These are phyloP conservation scores for Perognathus longimembris DNA, from an alignment of 2,113 vertebrate species.

Conservation along the genomic window DNA sequence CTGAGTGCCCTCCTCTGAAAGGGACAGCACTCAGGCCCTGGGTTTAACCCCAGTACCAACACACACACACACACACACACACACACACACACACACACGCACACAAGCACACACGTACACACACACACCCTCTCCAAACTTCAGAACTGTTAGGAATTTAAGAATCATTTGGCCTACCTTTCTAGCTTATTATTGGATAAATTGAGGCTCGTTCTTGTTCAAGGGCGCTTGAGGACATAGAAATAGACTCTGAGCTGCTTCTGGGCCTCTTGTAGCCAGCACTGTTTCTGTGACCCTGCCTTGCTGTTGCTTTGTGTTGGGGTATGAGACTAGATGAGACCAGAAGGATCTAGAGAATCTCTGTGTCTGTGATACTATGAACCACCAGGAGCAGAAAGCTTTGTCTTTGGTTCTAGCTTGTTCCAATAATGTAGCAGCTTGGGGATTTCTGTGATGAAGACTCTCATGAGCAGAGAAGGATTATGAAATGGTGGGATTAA, in stretches of 20 bases:
- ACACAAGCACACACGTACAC: too few species aligned
- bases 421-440: neutral
- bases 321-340: neutral
- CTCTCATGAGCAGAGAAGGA: neutral
- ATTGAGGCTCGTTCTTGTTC: neutral
- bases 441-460: neutral
- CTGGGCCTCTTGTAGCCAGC: neutral
- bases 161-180: neutral
- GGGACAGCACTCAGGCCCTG: too few species aligned
- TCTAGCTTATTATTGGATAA: constrained; percentile 25
- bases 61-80: too few species aligned
- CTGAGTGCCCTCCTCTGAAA: too few species aligned
- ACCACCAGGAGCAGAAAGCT: neutral
- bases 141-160: neutral
- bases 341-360: neutral
- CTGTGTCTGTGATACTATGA: neutral
- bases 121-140: neutral
- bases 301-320: neutral
- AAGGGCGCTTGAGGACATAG: neutral
- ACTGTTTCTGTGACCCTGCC: neutral
- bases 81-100: too few species aligned
- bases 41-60: too few species aligned
- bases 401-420: neutral
- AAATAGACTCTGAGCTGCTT: neutral
- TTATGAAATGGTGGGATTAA: neutral